Evolutionary conservation across 1,140 invertebrate species (phyloP).

Genomic region (Drosophila kanapiae): DNA sequence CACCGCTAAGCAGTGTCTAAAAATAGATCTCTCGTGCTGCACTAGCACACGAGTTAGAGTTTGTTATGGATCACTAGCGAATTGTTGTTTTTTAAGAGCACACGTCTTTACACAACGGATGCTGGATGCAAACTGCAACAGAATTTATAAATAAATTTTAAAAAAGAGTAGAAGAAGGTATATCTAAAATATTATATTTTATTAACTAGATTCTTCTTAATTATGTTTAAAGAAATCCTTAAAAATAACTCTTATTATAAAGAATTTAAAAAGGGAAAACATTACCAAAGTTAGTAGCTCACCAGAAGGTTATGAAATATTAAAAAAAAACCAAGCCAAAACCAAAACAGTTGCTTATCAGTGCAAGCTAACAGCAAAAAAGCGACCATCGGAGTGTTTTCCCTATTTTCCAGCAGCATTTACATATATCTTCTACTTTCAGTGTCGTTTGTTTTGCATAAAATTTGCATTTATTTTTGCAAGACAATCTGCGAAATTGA

Average conservation of each 20-base stretch:
- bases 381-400: not conserved
- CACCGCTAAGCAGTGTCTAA: too few species aligned
- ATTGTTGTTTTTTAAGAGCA: too few species aligned
- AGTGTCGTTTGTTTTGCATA: slow-evolving; percentile 67
- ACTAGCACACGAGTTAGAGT: too few species aligned
- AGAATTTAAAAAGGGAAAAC: not conserved
- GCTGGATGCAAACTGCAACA: too few species aligned
- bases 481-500: slow-evolving; percentile 68
- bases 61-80: too few species aligned
- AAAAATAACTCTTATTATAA: too few species aligned
- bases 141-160: too few species aligned
- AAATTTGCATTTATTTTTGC: slow-evolving; percentile 74
- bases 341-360: slow-evolving; percentile 13
- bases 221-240: not conserved
- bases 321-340: not conserved
- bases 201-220: too few species aligned
- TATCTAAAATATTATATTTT: too few species aligned
- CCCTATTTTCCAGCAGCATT: not conserved
- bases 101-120: too few species aligned
- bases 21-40: too few species aligned
- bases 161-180: not conserved
- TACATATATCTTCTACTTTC: slow-evolving; percentile 37
- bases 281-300: not conserved
- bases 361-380: slow-evolving; percentile 22
- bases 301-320: slow-evolving; percentile 25